Conservation (phyloP, 2,797 vertebrate genomes). For the Alfaro cultratus region DNA sequence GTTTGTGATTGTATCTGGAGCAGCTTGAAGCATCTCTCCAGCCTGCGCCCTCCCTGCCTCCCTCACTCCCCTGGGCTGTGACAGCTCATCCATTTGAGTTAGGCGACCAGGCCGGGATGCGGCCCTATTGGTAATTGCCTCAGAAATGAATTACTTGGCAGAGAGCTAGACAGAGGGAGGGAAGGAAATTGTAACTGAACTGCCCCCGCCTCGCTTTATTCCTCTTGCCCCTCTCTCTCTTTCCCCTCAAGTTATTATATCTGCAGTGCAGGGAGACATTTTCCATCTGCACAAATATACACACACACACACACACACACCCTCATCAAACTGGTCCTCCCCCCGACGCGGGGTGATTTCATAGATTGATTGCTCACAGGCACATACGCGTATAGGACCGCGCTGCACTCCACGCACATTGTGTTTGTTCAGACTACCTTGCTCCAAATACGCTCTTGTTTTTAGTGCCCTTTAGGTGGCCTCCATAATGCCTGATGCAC, state of each 20-base stretch:
- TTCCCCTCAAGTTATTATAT: slow-evolving; percentile 78
- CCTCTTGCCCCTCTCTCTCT: slow-evolving; percentile 41
- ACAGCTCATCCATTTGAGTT: slow-evolving; percentile 80
- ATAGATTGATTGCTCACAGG: slow-evolving; percentile 64
- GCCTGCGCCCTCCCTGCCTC: not conserved
- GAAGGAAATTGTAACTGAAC: slow-evolving; percentile 81
- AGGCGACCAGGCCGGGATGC: slow-evolving; percentile 58
- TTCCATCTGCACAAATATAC: slow-evolving; percentile 47
- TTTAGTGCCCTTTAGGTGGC: slow-evolving; percentile 64
- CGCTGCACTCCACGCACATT: slow-evolving; percentile 14
- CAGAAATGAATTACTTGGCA: slow-evolving; percentile 83
- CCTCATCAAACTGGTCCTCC: slow-evolving; percentile 52
- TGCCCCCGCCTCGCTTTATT: slow-evolving; percentile 40
- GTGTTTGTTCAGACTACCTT: slow-evolving; percentile 27
- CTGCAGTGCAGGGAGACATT: slow-evolving; percentile 77
- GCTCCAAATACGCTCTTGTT: slow-evolving; percentile 24
- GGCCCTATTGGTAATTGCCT: slow-evolving; percentile 75
- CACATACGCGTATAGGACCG: slow-evolving; percentile 45
- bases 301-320: not conserved
- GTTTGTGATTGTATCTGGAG: slow-evolving; percentile 56
- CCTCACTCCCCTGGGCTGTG: slow-evolving; percentile 43
- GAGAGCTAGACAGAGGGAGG: slow-evolving; percentile 63
- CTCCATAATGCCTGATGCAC: slow-evolving; percentile 37
- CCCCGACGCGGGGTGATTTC: slow-evolving; percentile 68
- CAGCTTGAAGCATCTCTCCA: slow-evolving; percentile 45